phyloP scores from a whole-genome alignment of 2,113 vertebrate species.

The Elgaria multicarinata region DNA sequence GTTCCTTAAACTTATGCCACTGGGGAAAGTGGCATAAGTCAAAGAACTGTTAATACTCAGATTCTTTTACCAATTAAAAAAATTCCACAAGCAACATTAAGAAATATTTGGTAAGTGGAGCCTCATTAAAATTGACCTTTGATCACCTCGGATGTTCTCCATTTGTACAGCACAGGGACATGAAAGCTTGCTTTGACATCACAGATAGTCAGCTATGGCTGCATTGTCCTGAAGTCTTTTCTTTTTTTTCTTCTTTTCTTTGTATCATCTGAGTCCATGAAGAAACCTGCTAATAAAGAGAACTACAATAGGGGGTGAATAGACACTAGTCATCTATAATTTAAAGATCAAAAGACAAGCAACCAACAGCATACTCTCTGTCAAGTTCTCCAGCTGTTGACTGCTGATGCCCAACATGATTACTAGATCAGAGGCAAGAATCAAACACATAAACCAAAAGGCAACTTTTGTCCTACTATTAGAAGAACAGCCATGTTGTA shows the following conservation, averaged over 20 bases:
- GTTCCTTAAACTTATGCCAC: neutral
- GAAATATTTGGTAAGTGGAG: neutral
- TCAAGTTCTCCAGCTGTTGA: neutral
- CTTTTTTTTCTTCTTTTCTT: too few relatives aligned
- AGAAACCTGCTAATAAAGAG: neutral
- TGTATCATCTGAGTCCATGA: neutral
- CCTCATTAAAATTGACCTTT: constrained; percentile 22
- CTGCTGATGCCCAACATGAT: neutral
- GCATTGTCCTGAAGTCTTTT: neutral
- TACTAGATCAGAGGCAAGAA: neutral
- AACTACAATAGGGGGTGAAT: neutral
- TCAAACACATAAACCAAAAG: constrained; percentile 3
- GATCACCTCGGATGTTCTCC: neutral
- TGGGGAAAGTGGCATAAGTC: neutral
- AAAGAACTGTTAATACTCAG: neutral
- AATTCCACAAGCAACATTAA: constrained; percentile 5
- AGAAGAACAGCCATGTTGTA: neutral
- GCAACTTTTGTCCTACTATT: neutral
- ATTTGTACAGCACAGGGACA: neutral
- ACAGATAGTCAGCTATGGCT: neutral
- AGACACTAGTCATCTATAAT: neutral
- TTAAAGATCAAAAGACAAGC: constrained; percentile 10
- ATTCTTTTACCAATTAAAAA: neutral
- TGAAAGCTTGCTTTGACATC: constrained; percentile 16
- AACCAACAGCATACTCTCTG: neutral